These are phyloP conservation scores for Epinotia nisella DNA, from an alignment of 2,888 invertebrate species.

Conservation along the genomic window DNA sequence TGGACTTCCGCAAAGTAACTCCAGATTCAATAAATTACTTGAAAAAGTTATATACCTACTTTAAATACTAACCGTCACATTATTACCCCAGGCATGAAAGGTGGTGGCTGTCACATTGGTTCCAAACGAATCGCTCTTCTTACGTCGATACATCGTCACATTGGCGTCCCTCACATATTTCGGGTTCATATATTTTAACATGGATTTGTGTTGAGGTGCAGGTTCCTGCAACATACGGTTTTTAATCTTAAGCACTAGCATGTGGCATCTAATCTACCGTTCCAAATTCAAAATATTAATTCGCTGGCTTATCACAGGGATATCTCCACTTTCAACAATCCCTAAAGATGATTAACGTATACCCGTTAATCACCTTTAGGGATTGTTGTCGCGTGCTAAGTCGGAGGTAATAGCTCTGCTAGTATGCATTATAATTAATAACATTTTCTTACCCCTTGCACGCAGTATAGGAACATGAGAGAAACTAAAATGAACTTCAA, in stretches of 20 bases:
- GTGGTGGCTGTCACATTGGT: slow-evolving; percentile 4
- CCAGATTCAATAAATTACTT: too few species aligned
- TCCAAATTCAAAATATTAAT: too few species aligned
- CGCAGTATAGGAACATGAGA: not conserved
- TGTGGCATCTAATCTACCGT: too few species aligned
- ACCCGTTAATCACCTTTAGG: too few species aligned
- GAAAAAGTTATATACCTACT: too few species aligned
- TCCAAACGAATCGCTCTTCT: not conserved
- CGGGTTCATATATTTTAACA: slow-evolving; percentile 11
- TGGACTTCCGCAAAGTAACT: too few species aligned
- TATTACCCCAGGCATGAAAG: slow-evolving; percentile 8
- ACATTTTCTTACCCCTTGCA: slow-evolving; percentile 29
- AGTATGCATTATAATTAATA: not conserved
- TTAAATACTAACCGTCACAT: slow-evolving; percentile 28
- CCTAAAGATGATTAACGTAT: too few species aligned
- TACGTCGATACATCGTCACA: slow-evolving; percentile 8
- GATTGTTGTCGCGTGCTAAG: too few species aligned
- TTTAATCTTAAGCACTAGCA: too few species aligned
- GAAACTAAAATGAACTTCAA: not conserved
- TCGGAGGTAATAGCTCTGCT: too few species aligned
- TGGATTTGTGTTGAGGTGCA: not conserved
- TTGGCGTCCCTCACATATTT: slow-evolving; percentile 17
- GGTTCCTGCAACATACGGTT: slow-evolving; percentile 18
- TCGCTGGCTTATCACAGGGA: too few species aligned
- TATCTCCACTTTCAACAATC: too few species aligned